A percentile compares a stretch with the other conserved stretches of the same genome.
Conservation (phyloP, 2,113 vertebrate species). For the Proterorhinus semilunaris region DNA sequence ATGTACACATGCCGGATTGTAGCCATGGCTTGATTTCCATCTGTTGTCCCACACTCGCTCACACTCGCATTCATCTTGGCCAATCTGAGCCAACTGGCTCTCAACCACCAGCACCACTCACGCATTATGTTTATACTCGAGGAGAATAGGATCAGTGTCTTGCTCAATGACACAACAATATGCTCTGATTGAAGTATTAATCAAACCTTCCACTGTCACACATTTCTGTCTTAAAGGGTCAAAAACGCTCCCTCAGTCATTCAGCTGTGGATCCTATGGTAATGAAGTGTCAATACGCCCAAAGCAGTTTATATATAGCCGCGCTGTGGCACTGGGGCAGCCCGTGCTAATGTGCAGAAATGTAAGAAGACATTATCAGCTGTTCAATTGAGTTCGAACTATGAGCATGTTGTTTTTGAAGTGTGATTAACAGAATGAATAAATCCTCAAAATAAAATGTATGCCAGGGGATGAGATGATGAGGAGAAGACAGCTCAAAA, state of each 20-base stretch:
- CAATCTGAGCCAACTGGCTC: no score
- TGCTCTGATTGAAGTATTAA: no score
- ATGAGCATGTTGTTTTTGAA: slow-evolving; percentile 11
- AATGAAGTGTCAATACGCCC: slow-evolving; percentile 39
- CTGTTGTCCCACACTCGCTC: no score
- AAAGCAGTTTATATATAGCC: slow-evolving; percentile 8
- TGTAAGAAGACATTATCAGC: background rate
- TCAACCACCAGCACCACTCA: no score
- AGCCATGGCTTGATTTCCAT: no score
- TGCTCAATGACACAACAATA: no score
- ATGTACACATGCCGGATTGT: no score
- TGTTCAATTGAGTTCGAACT: background rate
- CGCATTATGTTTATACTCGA: no score
- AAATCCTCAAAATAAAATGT: slow-evolving; percentile 1
- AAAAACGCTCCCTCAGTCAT: background rate
- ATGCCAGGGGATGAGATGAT: background rate
- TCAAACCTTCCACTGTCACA: no score
- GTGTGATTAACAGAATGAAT: background rate
- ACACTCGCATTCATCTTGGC: no score
- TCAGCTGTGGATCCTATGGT: slow-evolving; percentile 30
- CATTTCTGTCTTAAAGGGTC: no score
- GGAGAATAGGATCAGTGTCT: no score
- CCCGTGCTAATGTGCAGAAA: slow-evolving; percentile 4
- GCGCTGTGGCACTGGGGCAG: background rate
- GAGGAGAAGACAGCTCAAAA: slow-evolving; percentile 6